Conservation (phyloP, 1,140 invertebrate genomes). For the Heterodera schachtii region DNA sequence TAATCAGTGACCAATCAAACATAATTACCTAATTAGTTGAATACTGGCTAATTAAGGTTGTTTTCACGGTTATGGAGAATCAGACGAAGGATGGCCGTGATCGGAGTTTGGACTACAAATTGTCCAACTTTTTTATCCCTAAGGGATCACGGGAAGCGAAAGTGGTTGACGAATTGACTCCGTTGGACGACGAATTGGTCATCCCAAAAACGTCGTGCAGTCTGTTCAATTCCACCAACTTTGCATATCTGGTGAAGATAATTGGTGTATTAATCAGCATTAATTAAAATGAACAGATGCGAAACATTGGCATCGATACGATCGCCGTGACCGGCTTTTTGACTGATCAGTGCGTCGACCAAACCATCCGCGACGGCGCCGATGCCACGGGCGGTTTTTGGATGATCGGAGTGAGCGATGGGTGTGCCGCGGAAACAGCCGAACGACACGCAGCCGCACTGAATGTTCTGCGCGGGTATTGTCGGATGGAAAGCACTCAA, state of each 20-base stretch:
- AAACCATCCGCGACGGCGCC: conserved; percentile 21
- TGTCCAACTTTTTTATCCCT: conserved; percentile 24
- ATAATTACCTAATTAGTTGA: neutral
- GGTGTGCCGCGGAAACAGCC: conserved; percentile 9
- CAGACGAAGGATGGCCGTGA: conserved; percentile 24
- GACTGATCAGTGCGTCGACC: conserved; percentile 25
- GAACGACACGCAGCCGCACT: conserved; percentile 19
- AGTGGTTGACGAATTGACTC: conserved; percentile 17
- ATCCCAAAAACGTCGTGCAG: conserved; percentile 33
- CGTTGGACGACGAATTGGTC: conserved; percentile 21
- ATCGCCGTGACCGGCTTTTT: conserved; percentile 26
- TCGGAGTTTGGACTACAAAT: conserved; percentile 28
- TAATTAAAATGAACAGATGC: conserved; percentile 4
- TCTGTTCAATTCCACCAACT: conserved; percentile 31
- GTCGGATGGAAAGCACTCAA: conserved; percentile 20
- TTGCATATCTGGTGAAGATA: conserved; percentile 28
- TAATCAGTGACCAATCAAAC: no score
- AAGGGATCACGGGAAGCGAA: conserved; percentile 19
- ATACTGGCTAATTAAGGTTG: conserved; percentile 23
- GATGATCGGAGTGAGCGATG: conserved; percentile 20
- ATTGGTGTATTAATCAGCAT: neutral
- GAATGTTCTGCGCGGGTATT: conserved; percentile 21
- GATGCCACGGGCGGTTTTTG: conserved; percentile 17
- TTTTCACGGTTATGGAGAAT: conserved; percentile 27
- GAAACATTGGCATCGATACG: conserved; percentile 28